Percentiles rank a stretch among this genome's conserved stretches.
phyloP scores from a whole-genome alignment of 2,797 vertebrate genomes.

The Gymnothorax reevesii region DNA sequence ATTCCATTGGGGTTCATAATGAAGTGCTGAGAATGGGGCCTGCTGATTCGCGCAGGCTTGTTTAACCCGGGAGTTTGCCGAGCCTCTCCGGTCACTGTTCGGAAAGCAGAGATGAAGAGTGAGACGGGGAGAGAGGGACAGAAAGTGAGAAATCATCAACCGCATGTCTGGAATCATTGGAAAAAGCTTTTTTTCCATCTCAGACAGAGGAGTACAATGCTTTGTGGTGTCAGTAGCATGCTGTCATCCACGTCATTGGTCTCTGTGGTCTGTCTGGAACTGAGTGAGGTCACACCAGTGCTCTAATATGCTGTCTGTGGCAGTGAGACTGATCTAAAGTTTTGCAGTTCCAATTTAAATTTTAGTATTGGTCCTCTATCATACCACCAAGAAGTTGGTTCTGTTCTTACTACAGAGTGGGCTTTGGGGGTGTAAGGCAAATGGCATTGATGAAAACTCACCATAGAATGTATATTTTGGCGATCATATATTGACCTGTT shows the following conservation, averaged over 20 bases:
- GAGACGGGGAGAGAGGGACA: not conserved
- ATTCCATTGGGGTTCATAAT: constrained; percentile 67
- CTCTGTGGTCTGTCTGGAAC: not conserved
- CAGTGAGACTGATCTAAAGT: not conserved
- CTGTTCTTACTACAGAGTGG: not conserved
- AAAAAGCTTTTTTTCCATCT: not conserved
- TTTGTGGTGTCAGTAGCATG: not conserved
- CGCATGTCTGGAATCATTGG: not conserved
- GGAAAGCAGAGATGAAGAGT: not conserved
- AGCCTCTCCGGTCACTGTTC: constrained; percentile 14
- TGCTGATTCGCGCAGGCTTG: constrained; percentile 25
- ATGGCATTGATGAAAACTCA: not conserved
- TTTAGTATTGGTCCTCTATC: no score
- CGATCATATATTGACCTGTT: not conserved
- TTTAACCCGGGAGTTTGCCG: constrained; percentile 17
- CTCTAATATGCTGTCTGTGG: not conserved
- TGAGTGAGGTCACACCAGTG: not conserved
- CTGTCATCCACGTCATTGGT: not conserved
- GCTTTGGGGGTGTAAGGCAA: not conserved
- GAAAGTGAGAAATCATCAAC: not conserved
- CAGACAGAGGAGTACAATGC: not conserved
- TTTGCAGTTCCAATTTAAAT: no score
- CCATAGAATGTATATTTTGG: no score
- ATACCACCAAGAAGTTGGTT: not conserved
- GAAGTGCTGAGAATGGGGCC: not conserved